Conservation (phyloP, 2,888 invertebrate genomes). For the Cosmopolites sordidus region DNA sequence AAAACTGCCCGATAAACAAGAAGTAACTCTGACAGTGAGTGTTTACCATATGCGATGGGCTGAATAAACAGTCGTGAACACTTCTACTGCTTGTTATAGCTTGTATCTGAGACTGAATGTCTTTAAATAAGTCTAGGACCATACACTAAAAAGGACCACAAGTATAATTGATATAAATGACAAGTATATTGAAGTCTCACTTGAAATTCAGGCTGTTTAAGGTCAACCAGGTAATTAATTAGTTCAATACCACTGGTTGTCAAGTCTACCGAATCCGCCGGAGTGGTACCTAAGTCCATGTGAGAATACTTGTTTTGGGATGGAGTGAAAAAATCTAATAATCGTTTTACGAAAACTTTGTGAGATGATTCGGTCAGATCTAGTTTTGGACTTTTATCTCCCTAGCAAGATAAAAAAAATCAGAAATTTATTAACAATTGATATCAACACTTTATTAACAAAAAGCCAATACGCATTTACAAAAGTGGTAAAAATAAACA, state of each 20-base stretch:
- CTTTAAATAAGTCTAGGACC: slow-evolving; percentile 73
- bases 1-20: slow-evolving; percentile 84
- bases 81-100: slow-evolving; percentile 68
- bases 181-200: slow-evolving; percentile 12
- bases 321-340: slow-evolving; percentile 83
- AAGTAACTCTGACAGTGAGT: slow-evolving; percentile 95
- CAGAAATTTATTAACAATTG: no score
- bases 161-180: background rate
- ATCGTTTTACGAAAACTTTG: slow-evolving; percentile 65
- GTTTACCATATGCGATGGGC: slow-evolving; percentile 81
- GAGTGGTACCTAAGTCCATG: slow-evolving; percentile 63
- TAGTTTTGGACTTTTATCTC: slow-evolving; percentile 39
- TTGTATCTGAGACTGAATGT: slow-evolving; percentile 71
- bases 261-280: slow-evolving; percentile 57
- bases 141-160: slow-evolving; percentile 50
- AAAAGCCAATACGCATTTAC: no score
- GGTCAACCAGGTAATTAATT: slow-evolving; percentile 63
- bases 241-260: slow-evolving; percentile 69
- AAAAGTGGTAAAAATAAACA: no score
- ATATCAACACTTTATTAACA: no score
- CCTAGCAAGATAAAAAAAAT: slow-evolving; percentile 11
- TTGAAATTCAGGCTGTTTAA: slow-evolving; percentile 36
- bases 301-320: slow-evolving; percentile 83
- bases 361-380: slow-evolving; percentile 62
- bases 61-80: slow-evolving; percentile 82